Percentiles rank a stretch among this genome's conserved stretches.
These are phyloP conservation scores for Ichneumoninae sp. DNA, from an alignment of 2,888 invertebrate species.

Conservation along the genomic window DNA sequence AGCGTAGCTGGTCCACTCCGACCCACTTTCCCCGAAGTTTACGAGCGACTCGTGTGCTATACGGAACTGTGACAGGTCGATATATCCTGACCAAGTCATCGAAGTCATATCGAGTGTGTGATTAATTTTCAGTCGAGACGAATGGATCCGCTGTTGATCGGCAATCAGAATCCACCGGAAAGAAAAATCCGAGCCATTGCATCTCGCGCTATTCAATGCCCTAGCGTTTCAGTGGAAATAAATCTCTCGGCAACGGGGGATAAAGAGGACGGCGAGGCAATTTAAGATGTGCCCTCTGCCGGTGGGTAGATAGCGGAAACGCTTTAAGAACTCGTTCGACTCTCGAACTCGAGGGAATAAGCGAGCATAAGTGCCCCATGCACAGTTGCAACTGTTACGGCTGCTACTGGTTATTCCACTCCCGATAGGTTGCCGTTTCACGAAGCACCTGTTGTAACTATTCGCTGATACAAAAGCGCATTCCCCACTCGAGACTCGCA, in stretches of 20 bases:
- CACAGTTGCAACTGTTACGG: neutral
- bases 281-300: constrained; percentile 58
- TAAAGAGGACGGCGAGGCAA: constrained; percentile 29
- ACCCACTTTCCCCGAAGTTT: neutral
- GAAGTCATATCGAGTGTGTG: constrained; percentile 1
- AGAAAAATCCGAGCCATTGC: constrained; percentile 55
- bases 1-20: too few species aligned
- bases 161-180: constrained; percentile 40
- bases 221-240: constrained; percentile 24
- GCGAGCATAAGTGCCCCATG: constrained; percentile 41
- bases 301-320: constrained; percentile 54
- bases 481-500: neutral
- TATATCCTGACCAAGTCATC: constrained; percentile 3
- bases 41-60: neutral
- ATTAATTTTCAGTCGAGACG: constrained; percentile 21
- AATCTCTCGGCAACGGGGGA: constrained; percentile 31
- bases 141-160: neutral
- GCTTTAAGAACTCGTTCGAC: constrained; percentile 55
- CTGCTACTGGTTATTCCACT: constrained; percentile 8
- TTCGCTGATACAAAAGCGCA: constrained; percentile 4
- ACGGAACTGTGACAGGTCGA: neutral
- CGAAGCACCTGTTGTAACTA: constrained; percentile 51
- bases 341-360: constrained; percentile 27
- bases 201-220: constrained; percentile 28
- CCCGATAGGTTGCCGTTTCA: constrained; percentile 30